phyloP scores from a whole-genome alignment of 2,797 vertebrate genomes.

The Smutsia gigantea region DNA sequence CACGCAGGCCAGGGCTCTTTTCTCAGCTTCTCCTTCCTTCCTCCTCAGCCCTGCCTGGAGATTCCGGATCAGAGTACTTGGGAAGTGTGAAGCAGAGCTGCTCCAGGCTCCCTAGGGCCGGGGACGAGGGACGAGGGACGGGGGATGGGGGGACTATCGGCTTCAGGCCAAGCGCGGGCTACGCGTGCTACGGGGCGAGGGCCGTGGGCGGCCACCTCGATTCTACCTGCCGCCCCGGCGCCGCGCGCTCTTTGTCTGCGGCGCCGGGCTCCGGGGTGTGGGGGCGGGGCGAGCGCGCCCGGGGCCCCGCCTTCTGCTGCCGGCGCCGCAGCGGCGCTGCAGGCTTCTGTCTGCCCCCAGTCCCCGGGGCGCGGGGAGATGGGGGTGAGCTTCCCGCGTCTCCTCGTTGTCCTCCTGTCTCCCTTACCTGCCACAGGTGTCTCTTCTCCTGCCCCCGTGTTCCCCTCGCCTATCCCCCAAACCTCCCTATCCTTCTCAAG shows the following conservation, averaged over 20 bases:
- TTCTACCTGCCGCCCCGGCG: fast-evolving
- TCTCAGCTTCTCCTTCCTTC: neutral
- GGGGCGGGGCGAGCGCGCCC: neutral
- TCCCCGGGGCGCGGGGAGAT: too few species aligned
- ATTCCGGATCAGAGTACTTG: neutral
- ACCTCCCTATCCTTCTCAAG: neutral
- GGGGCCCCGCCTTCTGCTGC: neutral
- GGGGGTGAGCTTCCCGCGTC: neutral
- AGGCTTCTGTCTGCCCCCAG: too few species aligned
- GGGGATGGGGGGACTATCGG: neutral
- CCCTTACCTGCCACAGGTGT: neutral
- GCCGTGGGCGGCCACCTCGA: fast-evolving
- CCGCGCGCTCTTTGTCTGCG: constrained; percentile 61
- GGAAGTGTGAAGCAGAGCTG: neutral
- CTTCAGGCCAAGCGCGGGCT: neutral
- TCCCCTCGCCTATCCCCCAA: neutral
- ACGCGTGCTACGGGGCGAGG: too few species aligned
- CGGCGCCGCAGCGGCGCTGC: fast-evolving
- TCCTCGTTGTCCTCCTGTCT: neutral
- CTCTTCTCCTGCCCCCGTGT: too few species aligned
- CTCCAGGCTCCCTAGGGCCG: neutral
- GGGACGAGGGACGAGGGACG: too few species aligned
- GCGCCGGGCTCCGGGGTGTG: neutral
- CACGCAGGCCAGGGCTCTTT: neutral
- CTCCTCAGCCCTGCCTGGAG: neutral